These are phyloP conservation scores for Atta colombica DNA, from an alignment of 1,140 invertebrate genomes.

Conservation along the genomic window DNA sequence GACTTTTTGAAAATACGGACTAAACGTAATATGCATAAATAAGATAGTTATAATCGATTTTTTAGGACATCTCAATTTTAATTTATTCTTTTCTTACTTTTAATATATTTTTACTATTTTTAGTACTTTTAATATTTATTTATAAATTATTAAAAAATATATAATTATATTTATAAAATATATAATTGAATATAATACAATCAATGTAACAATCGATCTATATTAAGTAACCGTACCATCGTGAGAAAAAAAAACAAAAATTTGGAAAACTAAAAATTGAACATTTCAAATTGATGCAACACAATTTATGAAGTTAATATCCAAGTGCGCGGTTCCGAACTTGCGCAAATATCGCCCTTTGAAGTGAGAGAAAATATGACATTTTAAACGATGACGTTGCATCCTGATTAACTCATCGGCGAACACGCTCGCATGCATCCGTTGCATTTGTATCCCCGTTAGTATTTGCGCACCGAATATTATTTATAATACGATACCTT, in stretches of 20 bases:
- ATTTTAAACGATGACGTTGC: conserved; percentile 72
- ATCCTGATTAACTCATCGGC: conserved; percentile 73
- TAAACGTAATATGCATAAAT: background rate
- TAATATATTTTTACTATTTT: background rate
- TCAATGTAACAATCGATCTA: background rate
- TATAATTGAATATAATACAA: background rate
- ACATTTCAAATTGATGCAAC: too few relatives aligned
- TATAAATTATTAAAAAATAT: background rate
- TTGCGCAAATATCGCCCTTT: conserved; percentile 66
- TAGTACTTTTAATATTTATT: background rate
- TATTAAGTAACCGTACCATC: background rate
- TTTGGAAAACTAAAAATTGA: background rate
- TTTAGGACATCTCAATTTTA: conserved; percentile 3
- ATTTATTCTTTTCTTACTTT: background rate
- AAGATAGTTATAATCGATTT: background rate
- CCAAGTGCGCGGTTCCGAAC: conserved; percentile 27
- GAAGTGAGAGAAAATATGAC: conserved; percentile 70
- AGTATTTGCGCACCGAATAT: conserved; percentile 57
- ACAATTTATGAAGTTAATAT: background rate
- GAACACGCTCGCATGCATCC: conserved; percentile 61
- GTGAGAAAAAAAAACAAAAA: background rate
- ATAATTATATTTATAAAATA: background rate
- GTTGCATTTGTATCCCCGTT: conserved; percentile 41
- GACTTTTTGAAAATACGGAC: conserved; percentile 3
- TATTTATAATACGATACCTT: conserved; percentile 34